Evolutionary conservation across 2,888 invertebrate species (phyloP).

Genomic region (Therioaphis trifolii): DNA sequence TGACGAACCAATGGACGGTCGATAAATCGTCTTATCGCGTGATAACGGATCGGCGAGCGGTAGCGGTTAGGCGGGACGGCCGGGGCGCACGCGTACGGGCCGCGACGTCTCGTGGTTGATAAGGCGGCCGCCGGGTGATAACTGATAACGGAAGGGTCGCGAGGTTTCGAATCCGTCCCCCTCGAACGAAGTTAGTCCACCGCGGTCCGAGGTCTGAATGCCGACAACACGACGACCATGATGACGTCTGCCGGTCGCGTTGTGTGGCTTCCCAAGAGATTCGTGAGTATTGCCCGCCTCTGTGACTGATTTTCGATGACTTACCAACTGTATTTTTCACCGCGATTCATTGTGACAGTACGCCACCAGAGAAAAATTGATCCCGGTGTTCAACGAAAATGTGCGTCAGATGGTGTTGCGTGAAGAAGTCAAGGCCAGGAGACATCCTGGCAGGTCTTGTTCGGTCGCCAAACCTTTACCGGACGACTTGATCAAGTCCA

Average conservation of each 20-base stretch:
- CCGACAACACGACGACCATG: neutral
- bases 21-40: neutral
- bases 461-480: conserved; percentile 74
- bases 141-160: neutral
- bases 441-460: conserved; percentile 78
- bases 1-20: neutral
- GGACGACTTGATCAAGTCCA: conserved; percentile 73
- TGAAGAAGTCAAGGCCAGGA: conserved; percentile 73
- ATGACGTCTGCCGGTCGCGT: neutral
- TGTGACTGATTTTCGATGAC: too few relatives aligned
- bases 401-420: conserved; percentile 48
- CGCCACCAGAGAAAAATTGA: conserved; percentile 60
- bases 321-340: neutral
- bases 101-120: too few relatives aligned
- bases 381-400: conserved; percentile 63
- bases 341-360: conserved; percentile 4
- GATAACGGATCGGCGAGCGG: neutral
- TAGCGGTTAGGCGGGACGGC: neutral
- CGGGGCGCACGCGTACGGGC: too few relatives aligned
- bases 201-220: neutral
- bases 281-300: conserved; percentile 45
- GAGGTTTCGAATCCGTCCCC: neutral
- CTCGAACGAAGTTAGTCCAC: neutral
- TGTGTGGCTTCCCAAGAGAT: conserved; percentile 1
- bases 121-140: conserved; percentile 8